A percentile compares a stretch with the other conserved stretches of the same genome.
Conservation (phyloP, 2,888 invertebrate genomes). For the Deilephila porcellus region DNA sequence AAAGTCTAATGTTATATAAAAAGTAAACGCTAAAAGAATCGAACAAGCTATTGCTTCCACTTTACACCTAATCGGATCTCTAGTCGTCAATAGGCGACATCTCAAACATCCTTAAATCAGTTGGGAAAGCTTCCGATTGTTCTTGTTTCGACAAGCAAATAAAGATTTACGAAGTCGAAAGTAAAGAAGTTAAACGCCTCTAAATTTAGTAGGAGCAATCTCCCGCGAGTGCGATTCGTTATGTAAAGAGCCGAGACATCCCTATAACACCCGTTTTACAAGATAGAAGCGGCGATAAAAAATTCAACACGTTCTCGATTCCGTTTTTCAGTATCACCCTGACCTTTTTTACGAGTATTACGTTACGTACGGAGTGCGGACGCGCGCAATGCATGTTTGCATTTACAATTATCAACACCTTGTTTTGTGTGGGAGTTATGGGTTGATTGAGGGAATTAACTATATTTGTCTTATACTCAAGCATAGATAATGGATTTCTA, state of each 20-base stretch:
- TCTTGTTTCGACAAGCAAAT: conserved; percentile 60
- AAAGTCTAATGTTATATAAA: background rate
- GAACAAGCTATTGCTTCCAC: background rate
- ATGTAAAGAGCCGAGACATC: conserved; percentile 59
- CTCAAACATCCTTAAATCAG: conserved; percentile 33
- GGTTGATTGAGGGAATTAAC: background rate
- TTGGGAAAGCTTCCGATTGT: conserved; percentile 46
- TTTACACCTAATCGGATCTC: conserved; percentile 17
- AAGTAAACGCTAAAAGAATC: background rate
- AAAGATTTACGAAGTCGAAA: conserved; percentile 66
- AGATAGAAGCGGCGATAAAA: conserved; percentile 61
- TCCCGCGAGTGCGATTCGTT: conserved; percentile 62
- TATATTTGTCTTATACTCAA: no score
- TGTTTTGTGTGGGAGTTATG: background rate
- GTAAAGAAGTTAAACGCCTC: conserved; percentile 67
- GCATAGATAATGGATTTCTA: no score
- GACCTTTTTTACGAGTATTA: conserved; percentile 55
- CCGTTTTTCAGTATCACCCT: conserved; percentile 61
- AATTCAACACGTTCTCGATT: conserved; percentile 70
- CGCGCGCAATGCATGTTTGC: conserved; percentile 11
- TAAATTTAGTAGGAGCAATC: conserved; percentile 65
- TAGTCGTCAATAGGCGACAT: conserved; percentile 23
- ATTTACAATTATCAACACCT: background rate
- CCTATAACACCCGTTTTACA: conserved; percentile 62
- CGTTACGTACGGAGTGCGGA: conserved; percentile 36